Conservation (phyloP, 2,797 vertebrate genomes). For the Trachops cirrhosus region DNA sequence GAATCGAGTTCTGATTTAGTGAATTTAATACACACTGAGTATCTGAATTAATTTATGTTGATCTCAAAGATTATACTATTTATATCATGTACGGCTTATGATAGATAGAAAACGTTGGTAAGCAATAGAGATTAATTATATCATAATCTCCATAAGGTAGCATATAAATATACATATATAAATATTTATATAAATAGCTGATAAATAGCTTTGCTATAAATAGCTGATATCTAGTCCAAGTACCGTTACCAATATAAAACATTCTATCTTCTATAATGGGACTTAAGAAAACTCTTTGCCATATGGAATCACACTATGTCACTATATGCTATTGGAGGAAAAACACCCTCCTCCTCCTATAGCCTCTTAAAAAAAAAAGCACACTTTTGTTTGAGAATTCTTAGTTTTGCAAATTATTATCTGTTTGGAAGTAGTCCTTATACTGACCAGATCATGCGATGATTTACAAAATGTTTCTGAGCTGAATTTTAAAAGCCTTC, state of each 20-base stretch:
- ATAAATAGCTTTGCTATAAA: constrained; percentile 29
- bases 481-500: constrained; percentile 23
- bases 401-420: not conserved
- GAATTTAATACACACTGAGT: constrained; percentile 62
- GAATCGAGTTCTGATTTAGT: constrained; percentile 53
- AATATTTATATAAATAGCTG: too few species aligned
- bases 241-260: constrained; percentile 40
- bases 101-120: constrained; percentile 61
- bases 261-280: constrained; percentile 41
- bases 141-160: constrained; percentile 56
- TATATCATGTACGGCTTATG: constrained; percentile 60
- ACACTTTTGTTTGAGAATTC: not conserved
- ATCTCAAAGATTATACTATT: constrained; percentile 70
- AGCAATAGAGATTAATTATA: constrained; percentile 47
- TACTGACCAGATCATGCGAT: not conserved
- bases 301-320: not conserved
- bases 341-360: not conserved
- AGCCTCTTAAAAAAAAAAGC: not conserved
- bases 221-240: constrained; percentile 50
- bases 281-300: constrained; percentile 41
- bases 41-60: constrained; percentile 73
- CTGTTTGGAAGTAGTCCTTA: constrained; percentile 58
- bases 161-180: not conserved
- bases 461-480: constrained; percentile 34
- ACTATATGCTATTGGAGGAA: not conserved